These are phyloP conservation scores for Caenorhabditis macrosperma DNA, from an alignment of 2,888 invertebrate genomes.

Conservation along the genomic window DNA sequence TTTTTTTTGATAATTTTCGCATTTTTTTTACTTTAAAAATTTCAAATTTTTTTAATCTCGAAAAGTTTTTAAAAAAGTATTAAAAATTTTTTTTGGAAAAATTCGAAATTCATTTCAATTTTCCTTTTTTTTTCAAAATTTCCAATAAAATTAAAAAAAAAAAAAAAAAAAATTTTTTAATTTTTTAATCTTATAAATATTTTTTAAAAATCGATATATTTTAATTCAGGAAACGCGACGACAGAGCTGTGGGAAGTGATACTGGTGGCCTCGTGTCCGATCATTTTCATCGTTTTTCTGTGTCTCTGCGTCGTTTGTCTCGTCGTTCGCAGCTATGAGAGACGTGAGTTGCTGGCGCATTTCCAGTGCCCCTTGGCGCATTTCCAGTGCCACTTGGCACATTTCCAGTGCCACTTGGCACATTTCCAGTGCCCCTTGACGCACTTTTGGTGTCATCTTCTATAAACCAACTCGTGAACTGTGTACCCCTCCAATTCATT, in stretches of 20 bases:
- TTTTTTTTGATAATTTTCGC: background rate
- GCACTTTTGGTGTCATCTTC: too few species aligned
- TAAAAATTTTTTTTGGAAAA: background rate
- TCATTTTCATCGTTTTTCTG: constrained; percentile 59
- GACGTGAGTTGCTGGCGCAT: constrained; percentile 59
- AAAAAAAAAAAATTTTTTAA: too few species aligned
- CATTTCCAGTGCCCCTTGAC: too few species aligned
- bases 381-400: background rate
- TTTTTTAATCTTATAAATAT: background rate
- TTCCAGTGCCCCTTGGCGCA: background rate
- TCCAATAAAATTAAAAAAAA: background rate
- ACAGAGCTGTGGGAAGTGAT: constrained; percentile 62
- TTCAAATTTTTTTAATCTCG: background rate
- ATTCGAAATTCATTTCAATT: background rate
- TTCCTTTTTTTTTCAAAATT: background rate
- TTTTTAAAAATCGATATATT: constrained; percentile 7
- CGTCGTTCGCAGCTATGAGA: constrained; percentile 54
- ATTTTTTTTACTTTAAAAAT: background rate
- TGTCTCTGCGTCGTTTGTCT: constrained; percentile 59
- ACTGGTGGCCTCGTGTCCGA: constrained; percentile 58
- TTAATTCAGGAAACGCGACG: constrained; percentile 41
- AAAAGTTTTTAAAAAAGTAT: background rate
- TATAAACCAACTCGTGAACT: constrained; percentile 8
- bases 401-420: too few species aligned
- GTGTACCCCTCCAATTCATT: too few species aligned